phyloP scores from a whole-genome alignment of 2,888 invertebrate genomes.

The Monoplex corrugatus region DNA sequence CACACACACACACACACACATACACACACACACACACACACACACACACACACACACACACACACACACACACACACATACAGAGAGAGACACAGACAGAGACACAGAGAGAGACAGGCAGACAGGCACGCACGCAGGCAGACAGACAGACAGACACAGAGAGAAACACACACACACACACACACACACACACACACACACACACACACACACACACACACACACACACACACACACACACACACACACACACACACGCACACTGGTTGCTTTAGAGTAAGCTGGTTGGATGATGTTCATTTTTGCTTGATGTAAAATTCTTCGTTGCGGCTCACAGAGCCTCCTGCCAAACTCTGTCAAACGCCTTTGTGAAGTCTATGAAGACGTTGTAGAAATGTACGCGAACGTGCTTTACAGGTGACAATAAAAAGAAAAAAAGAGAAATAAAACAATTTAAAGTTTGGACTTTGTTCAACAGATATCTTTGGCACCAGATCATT shows the following conservation, averaged over 20 bases:
- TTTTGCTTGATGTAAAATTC: too few relatives aligned
- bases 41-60: not conserved
- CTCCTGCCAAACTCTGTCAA: too few relatives aligned
- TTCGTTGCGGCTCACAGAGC: too few relatives aligned
- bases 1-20: not conserved
- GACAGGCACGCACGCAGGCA: not conserved
- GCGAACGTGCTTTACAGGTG: too few relatives aligned
- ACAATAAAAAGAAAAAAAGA: too few relatives aligned
- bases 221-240: slow-evolving; percentile 13
- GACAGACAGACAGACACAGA: slow-evolving; percentile 23
- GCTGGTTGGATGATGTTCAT: too few relatives aligned
- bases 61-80: not conserved
- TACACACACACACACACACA: not conserved
- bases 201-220: not conserved
- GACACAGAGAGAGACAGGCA: not conserved
- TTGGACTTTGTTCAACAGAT: too few relatives aligned
- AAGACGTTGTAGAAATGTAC: too few relatives aligned
- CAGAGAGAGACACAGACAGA: not conserved
- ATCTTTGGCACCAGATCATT: too few relatives aligned
- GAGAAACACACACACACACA: not conserved
- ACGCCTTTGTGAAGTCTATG: too few relatives aligned
- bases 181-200: slow-evolving; percentile 8
- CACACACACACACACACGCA: slow-evolving; percentile 31
- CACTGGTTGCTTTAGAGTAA: too few relatives aligned
- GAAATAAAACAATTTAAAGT: too few relatives aligned